These are phyloP conservation scores for Acrobasis suavella DNA, from an alignment of 2,888 invertebrate genomes.

Conservation along the genomic window DNA sequence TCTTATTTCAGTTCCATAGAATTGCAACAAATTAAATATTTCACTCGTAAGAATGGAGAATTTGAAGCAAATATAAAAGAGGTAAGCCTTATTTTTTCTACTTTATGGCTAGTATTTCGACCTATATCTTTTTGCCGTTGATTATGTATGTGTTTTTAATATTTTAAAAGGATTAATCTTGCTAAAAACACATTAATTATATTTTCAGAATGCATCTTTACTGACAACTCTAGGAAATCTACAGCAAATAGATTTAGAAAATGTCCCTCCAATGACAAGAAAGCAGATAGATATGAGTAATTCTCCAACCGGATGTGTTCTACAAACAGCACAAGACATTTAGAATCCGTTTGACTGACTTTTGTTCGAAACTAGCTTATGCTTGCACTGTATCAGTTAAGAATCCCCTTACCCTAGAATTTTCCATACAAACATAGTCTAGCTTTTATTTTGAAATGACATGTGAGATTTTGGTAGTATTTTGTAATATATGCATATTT, in stretches of 20 bases:
- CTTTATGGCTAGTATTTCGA: too few species aligned
- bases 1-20: slow-evolving; percentile 56
- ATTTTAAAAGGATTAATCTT: too few species aligned
- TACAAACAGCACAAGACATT: slow-evolving; percentile 45
- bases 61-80: slow-evolving; percentile 58
- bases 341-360: slow-evolving; percentile 41
- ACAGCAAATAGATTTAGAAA: slow-evolving; percentile 53
- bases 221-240: slow-evolving; percentile 51
- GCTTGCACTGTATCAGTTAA: too few species aligned
- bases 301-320: slow-evolving; percentile 41
- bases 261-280: slow-evolving; percentile 49
- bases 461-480: too few species aligned
- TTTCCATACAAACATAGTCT: too few species aligned
- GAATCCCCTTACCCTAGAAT: too few species aligned
- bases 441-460: too few species aligned
- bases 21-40: slow-evolving; percentile 58
- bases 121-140: too few species aligned
- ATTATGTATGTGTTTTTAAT: too few species aligned
- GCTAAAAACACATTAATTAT: not conserved
- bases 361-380: not conserved
- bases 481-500: too few species aligned
- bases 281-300: slow-evolving; percentile 42
- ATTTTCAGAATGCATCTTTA: slow-evolving; percentile 54
- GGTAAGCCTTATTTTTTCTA: slow-evolving; percentile 41
- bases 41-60: slow-evolving; percentile 57